A percentile compares a stretch with the other conserved stretches of the same genome.
Evolutionary conservation across 2,113 vertebrate genomes (phyloP).

Genomic region (Etheostoma spectabile): DNA sequence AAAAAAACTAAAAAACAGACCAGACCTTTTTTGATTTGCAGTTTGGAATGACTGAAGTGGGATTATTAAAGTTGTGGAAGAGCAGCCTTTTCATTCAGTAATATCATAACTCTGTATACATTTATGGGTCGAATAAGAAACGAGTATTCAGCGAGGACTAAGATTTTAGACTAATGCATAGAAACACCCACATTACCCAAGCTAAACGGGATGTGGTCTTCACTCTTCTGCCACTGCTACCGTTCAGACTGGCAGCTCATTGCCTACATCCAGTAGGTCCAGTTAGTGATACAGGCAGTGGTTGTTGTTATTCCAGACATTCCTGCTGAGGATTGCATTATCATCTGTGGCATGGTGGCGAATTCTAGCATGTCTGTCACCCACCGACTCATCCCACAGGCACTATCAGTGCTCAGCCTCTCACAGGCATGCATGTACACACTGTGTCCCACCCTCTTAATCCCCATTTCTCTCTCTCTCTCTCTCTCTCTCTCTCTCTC

Average conservation of each 20-base stretch:
- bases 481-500: constrained; percentile 5
- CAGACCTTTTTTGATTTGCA: background rate
- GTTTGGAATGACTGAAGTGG: background rate
- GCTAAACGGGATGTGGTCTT: background rate
- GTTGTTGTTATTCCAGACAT: constrained; percentile 59
- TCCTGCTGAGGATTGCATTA: constrained; percentile 67
- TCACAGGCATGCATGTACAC: constrained; percentile 68
- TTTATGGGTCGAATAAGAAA: background rate
- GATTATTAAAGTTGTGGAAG: background rate
- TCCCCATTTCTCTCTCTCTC: constrained; percentile 16
- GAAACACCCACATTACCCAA: background rate
- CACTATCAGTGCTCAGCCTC: constrained; percentile 68
- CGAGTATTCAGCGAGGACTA: background rate
- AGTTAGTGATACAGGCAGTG: constrained; percentile 15
- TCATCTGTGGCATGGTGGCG: constrained; percentile 55
- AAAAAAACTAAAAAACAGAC: background rate
- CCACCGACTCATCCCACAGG: constrained; percentile 68
- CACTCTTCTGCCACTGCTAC: background rate
- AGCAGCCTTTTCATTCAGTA: background rate
- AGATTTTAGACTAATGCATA: background rate
- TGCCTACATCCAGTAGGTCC: constrained; percentile 22
- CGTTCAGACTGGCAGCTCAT: background rate
- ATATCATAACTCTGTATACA: background rate
- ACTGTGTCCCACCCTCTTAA: constrained; percentile 60
- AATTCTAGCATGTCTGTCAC: constrained; percentile 70